Evolutionary conservation across 2,888 invertebrate genomes (phyloP), one percentile per base, ranked within the genome.

Genomic region (Cerastoderma edule): DNA sequence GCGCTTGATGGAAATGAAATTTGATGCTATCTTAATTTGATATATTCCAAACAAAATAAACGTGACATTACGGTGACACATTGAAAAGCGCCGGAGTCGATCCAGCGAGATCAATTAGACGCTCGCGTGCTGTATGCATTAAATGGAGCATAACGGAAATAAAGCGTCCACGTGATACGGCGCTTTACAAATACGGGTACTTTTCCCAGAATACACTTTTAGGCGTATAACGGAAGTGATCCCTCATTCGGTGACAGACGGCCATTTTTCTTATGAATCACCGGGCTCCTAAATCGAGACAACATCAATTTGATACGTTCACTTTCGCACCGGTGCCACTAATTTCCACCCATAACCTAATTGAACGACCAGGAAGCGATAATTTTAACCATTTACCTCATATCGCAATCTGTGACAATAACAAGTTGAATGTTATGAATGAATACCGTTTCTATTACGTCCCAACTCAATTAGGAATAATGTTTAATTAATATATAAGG

Each of bases 11-110:
- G 56, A 64, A 32, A 71, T 67, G 48, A 39, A 28, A 64, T 64
- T 67, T 56, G 67, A 71, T 71, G 67, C 63, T 64, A 72, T 67
- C 64, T 70, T 75, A 53, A 75, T 74, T 74, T 74, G 54, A 74
- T 69, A 69, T 66, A 69, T 72, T 67, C 71, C 46, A 71, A 75
- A 60, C 33, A 60, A 71, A 75, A 71, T 71, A 71, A 67, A 64
- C 28, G 54, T 71, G 71, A 71, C 75, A 71, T 39, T 71, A 54
- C 39, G 32, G 60, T 60, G 60, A 60, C 60, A 60, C 60, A 39
- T 32, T 60, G 60, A 39, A 60, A 60, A 60, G 60, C 22, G 16
- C 39, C 39, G 22, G 13, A 39, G 22, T 16, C 33, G 60, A 39
- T 60, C 30, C 46, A 6, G 16, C 44, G 48, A 44, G 68, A 56